Conservation (phyloP, 2,113 vertebrate genomes). For the Orycteropus afer region DNA sequence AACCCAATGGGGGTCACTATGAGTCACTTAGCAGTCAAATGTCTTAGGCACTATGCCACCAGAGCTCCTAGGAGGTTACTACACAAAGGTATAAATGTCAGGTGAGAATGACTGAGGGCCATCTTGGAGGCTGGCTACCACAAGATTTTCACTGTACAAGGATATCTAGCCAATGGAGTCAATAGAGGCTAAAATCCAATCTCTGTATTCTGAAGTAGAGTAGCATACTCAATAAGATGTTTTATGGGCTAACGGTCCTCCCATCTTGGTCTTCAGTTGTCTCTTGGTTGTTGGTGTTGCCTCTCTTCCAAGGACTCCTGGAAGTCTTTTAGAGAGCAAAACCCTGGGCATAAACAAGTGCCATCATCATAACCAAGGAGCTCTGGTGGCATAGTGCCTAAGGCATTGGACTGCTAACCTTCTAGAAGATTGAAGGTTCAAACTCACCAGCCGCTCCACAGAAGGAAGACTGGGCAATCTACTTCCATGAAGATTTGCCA, state of each 20-base stretch:
- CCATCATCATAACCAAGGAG: not conserved
- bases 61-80: too few species aligned
- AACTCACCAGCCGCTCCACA: too few species aligned
- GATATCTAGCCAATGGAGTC: not conserved
- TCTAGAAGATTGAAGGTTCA: too few species aligned
- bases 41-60: too few species aligned
- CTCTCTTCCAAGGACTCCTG: not conserved
- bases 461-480: too few species aligned
- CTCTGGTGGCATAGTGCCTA: too few species aligned
- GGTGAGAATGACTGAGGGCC: not conserved
- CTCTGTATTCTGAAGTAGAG: not conserved
- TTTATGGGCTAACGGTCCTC: not conserved
- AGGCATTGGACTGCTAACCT: too few species aligned
- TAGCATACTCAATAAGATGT: not conserved
- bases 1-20: too few species aligned
- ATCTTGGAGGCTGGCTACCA: not conserved
- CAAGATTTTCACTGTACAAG: not conserved
- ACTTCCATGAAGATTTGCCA: too few species aligned
- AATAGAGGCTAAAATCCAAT: not conserved
- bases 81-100: accelerated
- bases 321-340: not conserved
- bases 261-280: not conserved
- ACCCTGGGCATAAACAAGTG: too few species aligned
- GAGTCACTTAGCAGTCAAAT: too few species aligned
- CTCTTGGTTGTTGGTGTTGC: not conserved